Percentiles rank a stretch among this genome's conserved stretches.
These are phyloP conservation scores for Drosophila mauritiana DNA, from an alignment of 1,140 invertebrate genomes.

Conservation along the genomic window DNA sequence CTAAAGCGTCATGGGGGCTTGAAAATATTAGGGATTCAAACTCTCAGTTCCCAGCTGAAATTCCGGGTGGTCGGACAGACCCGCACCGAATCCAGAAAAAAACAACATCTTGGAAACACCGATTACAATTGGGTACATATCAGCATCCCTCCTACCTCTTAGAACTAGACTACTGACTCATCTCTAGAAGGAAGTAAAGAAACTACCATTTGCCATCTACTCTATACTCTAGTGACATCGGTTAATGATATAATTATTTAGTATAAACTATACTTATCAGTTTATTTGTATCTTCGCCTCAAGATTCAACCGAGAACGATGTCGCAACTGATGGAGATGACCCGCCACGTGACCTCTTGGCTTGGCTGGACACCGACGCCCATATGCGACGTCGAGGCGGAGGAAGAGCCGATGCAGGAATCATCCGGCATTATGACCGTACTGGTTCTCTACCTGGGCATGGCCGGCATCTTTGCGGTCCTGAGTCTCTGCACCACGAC, in stretches of 20 bases:
- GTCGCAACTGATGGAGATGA: slow-evolving; percentile 23
- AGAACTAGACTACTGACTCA: too few species aligned
- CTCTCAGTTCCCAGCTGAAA: neutral
- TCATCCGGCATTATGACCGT: slow-evolving; percentile 47
- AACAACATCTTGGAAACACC: neutral
- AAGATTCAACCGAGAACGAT: slow-evolving; percentile 1
- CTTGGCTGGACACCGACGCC: slow-evolving; percentile 8
- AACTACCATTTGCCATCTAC: neutral
- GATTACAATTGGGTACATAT: too few species aligned
- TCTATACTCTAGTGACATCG: too few species aligned
- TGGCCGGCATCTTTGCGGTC: slow-evolving; percentile 24
- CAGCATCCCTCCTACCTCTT: too few species aligned
- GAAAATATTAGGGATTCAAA: too few species aligned
- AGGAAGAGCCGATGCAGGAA: slow-evolving; percentile 11
- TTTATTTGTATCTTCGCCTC: too few species aligned
- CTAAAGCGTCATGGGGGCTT: neutral
- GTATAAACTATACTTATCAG: too few species aligned
- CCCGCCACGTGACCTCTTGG: slow-evolving; percentile 18
- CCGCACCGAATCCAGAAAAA: neutral
- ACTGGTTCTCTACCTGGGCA: slow-evolving; percentile 25
- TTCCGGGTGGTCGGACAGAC: neutral
- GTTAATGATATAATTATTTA: too few species aligned
- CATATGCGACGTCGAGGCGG: slow-evolving; percentile 5
- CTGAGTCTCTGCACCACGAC: slow-evolving; percentile 4
- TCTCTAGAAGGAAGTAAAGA: too few species aligned